A percentile compares a stretch with the other conserved stretches of the same genome.
phyloP scores from a whole-genome alignment of 2,113 vertebrate species.

The Prionailurus bengalensis region DNA sequence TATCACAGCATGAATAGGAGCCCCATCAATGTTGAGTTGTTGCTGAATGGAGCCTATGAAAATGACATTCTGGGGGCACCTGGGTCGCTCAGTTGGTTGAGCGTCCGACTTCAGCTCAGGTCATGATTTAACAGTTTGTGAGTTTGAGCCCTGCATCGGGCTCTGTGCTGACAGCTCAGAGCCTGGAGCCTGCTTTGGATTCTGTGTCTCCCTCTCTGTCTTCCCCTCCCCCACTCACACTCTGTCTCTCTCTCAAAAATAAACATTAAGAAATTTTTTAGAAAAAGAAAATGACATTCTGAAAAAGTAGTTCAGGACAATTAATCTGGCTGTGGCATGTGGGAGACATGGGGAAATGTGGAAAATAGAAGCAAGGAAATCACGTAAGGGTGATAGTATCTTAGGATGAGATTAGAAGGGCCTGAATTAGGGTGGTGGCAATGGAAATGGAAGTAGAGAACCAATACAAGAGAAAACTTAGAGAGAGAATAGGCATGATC shows the following conservation, averaged over 20 bases:
- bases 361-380: background rate
- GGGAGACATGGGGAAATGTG: background rate
- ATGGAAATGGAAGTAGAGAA: background rate
- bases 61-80: background rate
- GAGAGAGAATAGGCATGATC: background rate
- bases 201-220: too few relatives aligned
- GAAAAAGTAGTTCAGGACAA: slow-evolving; percentile 24
- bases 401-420: background rate
- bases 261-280: too few relatives aligned
- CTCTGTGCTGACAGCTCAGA: too few relatives aligned
- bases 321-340: background rate
- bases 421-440: background rate
- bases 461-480: background rate
- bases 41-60: background rate
- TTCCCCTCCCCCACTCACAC: too few relatives aligned
- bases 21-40: background rate
- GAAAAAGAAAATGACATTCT: slow-evolving; percentile 15
- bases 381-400: background rate
- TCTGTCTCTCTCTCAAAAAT: too few relatives aligned
- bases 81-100: too few relatives aligned
- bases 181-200: too few relatives aligned
- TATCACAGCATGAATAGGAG: background rate
- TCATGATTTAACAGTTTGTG: too few relatives aligned
- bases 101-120: too few relatives aligned
- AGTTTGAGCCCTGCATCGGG: too few relatives aligned